Conservation (phyloP, 2,888 invertebrate species). For the Harpalus rufipes region DNA sequence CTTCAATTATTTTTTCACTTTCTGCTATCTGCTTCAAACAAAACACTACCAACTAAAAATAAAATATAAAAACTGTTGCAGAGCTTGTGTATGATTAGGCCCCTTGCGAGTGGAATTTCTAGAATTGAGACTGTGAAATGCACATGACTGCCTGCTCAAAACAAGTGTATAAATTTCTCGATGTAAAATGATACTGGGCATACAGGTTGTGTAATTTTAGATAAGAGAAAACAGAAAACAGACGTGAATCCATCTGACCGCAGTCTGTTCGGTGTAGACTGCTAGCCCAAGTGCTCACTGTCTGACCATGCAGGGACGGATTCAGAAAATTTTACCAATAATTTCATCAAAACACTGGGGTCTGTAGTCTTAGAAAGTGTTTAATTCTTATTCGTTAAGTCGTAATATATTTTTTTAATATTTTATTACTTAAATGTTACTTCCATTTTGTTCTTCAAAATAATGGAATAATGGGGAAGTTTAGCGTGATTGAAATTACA, state of each 20-base stretch:
- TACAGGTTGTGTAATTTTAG: conserved; percentile 62
- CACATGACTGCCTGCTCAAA: conserved; percentile 21
- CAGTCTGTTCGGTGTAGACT: conserved; percentile 17
- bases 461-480: no score
- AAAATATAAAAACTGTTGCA: neutral
- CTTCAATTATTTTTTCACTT: neutral
- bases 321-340: neutral
- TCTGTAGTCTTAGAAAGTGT: no score
- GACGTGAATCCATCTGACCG: conserved; percentile 45
- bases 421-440: no score
- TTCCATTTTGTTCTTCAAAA: no score
- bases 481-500: no score
- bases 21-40: neutral
- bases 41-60: neutral
- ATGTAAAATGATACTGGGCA: conserved; percentile 48
- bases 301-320: conserved; percentile 18
- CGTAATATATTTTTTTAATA: no score
- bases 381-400: no score
- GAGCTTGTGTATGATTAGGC: neutral
- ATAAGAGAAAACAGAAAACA: conserved; percentile 53
- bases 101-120: neutral
- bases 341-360: no score
- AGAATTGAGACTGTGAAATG: conserved; percentile 18
- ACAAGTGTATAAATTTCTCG: conserved; percentile 55
- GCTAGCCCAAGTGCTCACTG: conserved; percentile 21